phyloP scores from a whole-genome alignment of 2,888 invertebrate genomes.

The Galerucella pusilla region DNA sequence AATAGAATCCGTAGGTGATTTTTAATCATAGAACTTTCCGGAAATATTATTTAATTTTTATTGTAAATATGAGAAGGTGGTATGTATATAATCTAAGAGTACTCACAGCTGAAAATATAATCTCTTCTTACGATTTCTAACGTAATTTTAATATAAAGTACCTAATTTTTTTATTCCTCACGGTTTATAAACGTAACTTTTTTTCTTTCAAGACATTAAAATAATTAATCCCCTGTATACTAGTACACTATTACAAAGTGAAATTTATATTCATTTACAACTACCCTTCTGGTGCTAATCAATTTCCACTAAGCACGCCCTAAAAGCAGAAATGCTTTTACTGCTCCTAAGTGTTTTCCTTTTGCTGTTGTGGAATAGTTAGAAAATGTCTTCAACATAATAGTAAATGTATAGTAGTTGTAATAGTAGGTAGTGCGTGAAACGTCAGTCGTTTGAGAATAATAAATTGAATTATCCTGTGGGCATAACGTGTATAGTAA shows the following conservation, averaged over 20 bases:
- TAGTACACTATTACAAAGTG: background rate
- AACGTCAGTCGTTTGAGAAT: background rate
- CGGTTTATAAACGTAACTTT: background rate
- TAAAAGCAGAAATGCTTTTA: slow-evolving; percentile 15
- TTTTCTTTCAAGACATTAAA: background rate
- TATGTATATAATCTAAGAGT: no score
- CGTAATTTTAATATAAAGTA: no score
- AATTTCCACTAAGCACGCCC: slow-evolving; percentile 13
- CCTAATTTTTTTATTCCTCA: no score
- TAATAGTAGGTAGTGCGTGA: background rate
- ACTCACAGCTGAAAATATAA: no score
- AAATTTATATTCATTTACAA: slow-evolving; percentile 9
- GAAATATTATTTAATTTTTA: no score
- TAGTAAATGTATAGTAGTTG: background rate
- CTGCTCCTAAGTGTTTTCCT: slow-evolving; percentile 13
- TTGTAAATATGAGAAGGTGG: no score
- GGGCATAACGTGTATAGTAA: background rate
- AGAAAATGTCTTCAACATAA: slow-evolving; percentile 3
- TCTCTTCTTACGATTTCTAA: no score
- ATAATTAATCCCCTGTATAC: background rate
- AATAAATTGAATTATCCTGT: background rate
- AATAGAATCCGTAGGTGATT: no score
- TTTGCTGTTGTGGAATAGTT: slow-evolving; percentile 12
- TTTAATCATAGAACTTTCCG: no score
- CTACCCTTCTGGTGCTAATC: slow-evolving; percentile 7